These are phyloP conservation scores for Drosophila prostipennis DNA, from an alignment of 2,888 invertebrate species.

Conservation along the genomic window DNA sequence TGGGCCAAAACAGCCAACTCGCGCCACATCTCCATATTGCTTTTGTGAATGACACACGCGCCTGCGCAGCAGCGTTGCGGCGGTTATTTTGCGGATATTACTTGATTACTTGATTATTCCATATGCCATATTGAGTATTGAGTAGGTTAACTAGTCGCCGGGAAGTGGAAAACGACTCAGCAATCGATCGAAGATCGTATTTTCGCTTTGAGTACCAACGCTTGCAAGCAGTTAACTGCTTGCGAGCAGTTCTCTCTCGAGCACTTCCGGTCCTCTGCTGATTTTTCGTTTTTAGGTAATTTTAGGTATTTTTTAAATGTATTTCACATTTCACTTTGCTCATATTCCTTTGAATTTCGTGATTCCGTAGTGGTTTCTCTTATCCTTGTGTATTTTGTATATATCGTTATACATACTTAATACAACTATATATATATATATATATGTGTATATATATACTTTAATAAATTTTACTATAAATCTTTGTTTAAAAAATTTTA, in stretches of 20 bases:
- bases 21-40: conserved; percentile 70
- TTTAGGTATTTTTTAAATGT: conserved; percentile 69
- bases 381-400: conserved; percentile 43
- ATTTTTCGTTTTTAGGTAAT: conserved; percentile 34
- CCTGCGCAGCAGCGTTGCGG: conserved; percentile 45
- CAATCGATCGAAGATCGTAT: neutral
- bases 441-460: conserved; percentile 41
- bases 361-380: conserved; percentile 37
- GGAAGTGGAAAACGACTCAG: conserved; percentile 28
- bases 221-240: neutral
- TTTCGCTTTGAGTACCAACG: neutral
- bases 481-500: conserved; percentile 71
- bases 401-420: conserved; percentile 37
- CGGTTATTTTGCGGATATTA: conserved; percentile 45
- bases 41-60: conserved; percentile 65
- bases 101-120: conserved; percentile 38
- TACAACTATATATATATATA: conserved; percentile 29
- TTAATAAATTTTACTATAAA: conserved; percentile 76
- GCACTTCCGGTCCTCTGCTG: conserved; percentile 18
- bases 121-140: conserved; percentile 37
- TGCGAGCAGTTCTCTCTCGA: neutral
- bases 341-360: conserved; percentile 21
- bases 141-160: conserved; percentile 42
- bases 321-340: conserved; percentile 64
- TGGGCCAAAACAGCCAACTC: conserved; percentile 52